These are phyloP conservation scores for Ellobium chinense DNA, from an alignment of 2,888 invertebrate genomes.

Conservation along the genomic window DNA sequence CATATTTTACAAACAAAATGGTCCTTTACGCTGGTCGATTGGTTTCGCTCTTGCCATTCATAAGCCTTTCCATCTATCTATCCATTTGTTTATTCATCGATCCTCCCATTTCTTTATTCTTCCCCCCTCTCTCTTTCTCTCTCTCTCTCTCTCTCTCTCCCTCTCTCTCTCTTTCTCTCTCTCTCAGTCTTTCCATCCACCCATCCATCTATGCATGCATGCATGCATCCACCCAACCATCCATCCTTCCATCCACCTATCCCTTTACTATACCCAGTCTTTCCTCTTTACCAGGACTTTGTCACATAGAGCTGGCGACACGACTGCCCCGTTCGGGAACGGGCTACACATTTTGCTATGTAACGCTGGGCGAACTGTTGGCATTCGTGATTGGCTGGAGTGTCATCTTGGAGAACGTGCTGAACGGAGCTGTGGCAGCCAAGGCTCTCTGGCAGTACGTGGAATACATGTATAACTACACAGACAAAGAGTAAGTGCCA, in stretches of 20 bases:
- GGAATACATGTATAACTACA: conserved; percentile 73
- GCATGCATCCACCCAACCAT: no score
- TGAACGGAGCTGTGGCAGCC: conserved; percentile 71
- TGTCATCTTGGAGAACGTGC: conserved; percentile 71
- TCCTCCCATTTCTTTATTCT: neutral
- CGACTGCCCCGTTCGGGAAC: conserved; percentile 73
- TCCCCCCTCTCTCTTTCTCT: conserved; percentile 4
- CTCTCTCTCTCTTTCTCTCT: conserved; percentile 17
- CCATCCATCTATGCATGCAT: neutral
- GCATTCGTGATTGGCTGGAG: conserved; percentile 77
- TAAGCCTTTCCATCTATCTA: no score
- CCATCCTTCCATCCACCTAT: neutral
- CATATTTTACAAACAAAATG: no score
- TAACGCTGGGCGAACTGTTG: conserved; percentile 73
- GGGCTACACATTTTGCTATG: conserved; percentile 74
- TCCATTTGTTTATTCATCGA: no score
- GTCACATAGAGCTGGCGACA: conserved; percentile 73
- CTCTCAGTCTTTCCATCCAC: neutral
- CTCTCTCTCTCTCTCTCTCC: neutral
- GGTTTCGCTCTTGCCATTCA: no score
- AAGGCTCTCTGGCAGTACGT: conserved; percentile 76
- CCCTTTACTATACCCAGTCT: neutral
- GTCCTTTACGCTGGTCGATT: no score
- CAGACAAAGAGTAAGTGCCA: conserved; percentile 38
- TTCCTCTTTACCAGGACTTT: conserved; percentile 62